Conservation (phyloP, 2,113 vertebrate species). For the Crotalus helleri region DNA sequence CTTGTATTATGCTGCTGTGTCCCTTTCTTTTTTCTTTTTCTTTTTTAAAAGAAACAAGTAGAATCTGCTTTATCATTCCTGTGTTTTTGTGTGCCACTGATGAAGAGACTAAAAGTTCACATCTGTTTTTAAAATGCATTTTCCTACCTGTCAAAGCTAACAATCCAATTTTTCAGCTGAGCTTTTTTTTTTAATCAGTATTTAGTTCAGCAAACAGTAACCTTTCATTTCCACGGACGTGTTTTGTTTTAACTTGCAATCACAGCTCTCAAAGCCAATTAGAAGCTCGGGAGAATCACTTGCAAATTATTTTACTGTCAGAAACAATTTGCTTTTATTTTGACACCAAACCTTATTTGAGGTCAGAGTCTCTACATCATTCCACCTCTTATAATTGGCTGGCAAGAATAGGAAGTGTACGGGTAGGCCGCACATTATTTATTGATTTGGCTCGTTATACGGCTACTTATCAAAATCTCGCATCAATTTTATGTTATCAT, state of each 20-base stretch:
- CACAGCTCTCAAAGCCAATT: slow-evolving; percentile 21
- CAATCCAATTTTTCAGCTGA: slow-evolving; percentile 5
- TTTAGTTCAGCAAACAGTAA: slow-evolving; percentile 31
- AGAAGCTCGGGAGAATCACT: slow-evolving; percentile 26
- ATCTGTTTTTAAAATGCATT: neutral
- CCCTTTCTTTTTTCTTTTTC: too few relatives aligned
- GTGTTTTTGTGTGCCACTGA: neutral
- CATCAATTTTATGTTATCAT: neutral
- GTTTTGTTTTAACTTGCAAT: slow-evolving; percentile 27
- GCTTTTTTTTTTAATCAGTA: slow-evolving; percentile 28
- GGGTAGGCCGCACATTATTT: neutral
- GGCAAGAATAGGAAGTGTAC: neutral
- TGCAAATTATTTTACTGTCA: slow-evolving; percentile 8
- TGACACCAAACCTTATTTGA: neutral
- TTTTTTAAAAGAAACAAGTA: neutral
- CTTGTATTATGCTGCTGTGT: neutral
- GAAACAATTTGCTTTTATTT: slow-evolving; percentile 16
- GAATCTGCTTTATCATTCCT: neutral
- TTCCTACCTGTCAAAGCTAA: neutral
- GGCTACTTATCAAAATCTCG: neutral
- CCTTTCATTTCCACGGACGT: slow-evolving; percentile 25
- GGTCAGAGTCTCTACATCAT: neutral
- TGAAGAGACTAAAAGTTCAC: neutral
- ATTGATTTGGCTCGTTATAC: neutral
- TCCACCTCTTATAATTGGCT: neutral